These are phyloP conservation scores for Megaceryle maxima DNA, from an alignment of 2,113 vertebrate genomes.

Conservation along the genomic window DNA sequence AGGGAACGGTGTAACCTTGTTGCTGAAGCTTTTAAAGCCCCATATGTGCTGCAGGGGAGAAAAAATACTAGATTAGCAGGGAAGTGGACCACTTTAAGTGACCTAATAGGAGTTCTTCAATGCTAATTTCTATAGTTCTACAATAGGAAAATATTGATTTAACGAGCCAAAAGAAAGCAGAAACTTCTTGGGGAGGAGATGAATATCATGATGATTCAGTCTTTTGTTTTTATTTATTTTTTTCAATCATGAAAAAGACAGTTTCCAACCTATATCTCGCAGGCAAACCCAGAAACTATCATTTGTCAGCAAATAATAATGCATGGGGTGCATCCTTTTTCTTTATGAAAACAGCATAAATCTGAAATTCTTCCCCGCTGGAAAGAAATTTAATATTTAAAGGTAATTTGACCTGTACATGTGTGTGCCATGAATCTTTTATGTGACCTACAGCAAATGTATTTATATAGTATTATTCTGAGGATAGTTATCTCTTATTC, in stretches of 20 bases:
- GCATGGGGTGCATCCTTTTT: slow-evolving; percentile 38
- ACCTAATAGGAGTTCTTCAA: not conserved
- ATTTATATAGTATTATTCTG: slow-evolving; percentile 81
- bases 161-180: slow-evolving; percentile 1
- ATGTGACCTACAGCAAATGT: slow-evolving; percentile 82
- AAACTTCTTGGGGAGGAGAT: not conserved
- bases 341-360: slow-evolving; percentile 71
- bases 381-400: slow-evolving; percentile 85
- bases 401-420: slow-evolving; percentile 83
- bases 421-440: slow-evolving; percentile 80
- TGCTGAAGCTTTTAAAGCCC: not conserved
- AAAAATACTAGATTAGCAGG: not conserved
- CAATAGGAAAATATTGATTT: not conserved
- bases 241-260: not conserved
- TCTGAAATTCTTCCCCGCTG: slow-evolving; percentile 66
- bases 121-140: not conserved
- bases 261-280: not conserved
- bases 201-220: not conserved
- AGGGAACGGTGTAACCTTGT: not conserved
- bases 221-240: not conserved
- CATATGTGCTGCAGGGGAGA: not conserved
- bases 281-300: slow-evolving; percentile 15
- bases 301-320: slow-evolving; percentile 67
- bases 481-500: slow-evolving; percentile 78
- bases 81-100: not conserved